Base-by-base conservation (phyloP, 37 sponge, comb jelly and placozoan species). In the Axinella damicornis region DNA sequence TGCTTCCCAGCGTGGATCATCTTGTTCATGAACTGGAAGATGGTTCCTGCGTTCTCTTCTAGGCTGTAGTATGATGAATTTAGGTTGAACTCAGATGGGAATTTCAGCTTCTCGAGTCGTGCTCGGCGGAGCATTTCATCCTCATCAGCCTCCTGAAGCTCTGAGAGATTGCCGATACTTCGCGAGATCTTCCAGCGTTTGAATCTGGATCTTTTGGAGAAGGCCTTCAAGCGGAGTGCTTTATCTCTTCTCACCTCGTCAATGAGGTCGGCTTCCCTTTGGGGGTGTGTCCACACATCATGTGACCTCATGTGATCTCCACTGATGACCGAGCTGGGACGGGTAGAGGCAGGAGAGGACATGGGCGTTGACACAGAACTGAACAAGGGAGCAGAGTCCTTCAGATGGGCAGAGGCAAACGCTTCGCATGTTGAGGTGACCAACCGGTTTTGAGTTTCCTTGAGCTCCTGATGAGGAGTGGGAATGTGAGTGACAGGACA, bases 361-460 rank as follows among this genome's bases (percentile, higher is more conserved):
- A 34, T 28, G 57, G 65, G 67, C 2, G 81, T 73, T 18, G 20
- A 21, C 22, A n/a, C 12, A 24, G 55, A 28, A 69, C 28, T 35
- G 80, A n/a, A 20, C 0, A 53, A 36, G 65, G 19, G 59, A 24
- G 28, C 30, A 33, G 65, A 58, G 40, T 71, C 57, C 9, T 56
- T 67, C 25, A 87, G 69, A 14, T 57, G 59, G 59, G 89, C 24
- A 31, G 85, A 66, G 41, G 79, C 54, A 53, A 93, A 93, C 5
- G 71, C 31, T 79, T 88, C 89, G 70, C 93, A 93, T 19, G 78
- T 76, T 20, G 93, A 93, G 17, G 61, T 77, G 28, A 93, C 73
- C 9, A 88, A 74, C 18, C 79, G 76, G 53, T 60, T 78, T 66
- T 84, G 86, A 52, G 75, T 85, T 56, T 85, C 83, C 63, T 82